phyloP scores from a whole-genome alignment of 2,113 vertebrate species.

The Vulpes vulpes region DNA sequence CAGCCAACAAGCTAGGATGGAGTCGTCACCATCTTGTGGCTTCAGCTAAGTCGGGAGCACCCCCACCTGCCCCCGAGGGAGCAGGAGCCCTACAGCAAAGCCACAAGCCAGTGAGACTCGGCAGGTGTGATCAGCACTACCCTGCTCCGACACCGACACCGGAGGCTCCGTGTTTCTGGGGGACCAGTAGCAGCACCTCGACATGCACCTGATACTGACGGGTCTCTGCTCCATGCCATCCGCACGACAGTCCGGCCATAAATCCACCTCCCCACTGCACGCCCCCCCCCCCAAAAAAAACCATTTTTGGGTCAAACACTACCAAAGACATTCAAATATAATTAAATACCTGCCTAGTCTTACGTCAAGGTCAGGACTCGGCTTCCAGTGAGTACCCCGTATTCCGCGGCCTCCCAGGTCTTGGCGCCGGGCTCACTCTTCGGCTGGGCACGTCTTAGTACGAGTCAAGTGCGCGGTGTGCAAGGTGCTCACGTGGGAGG shows the following conservation, averaged over 20 bases:
- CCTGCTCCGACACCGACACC: too few species aligned
- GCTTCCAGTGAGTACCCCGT: slow-evolving; percentile 2
- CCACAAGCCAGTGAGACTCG: slow-evolving; percentile 54
- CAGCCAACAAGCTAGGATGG: slow-evolving; percentile 69
- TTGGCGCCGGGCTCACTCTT: neutral
- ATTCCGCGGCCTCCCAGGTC: neutral
- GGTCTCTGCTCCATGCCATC: neutral
- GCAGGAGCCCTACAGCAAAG: slow-evolving; percentile 60
- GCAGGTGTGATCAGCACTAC: neutral
- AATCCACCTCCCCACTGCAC: neutral
- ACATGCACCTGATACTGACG: neutral
- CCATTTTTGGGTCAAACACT: neutral
- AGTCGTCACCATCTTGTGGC: slow-evolving; percentile 76
- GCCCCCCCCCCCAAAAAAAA: neutral
- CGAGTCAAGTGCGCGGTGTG: slow-evolving; percentile 23
- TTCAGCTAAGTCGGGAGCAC: too few species aligned
- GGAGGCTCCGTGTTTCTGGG: neutral
- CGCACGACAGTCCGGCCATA: neutral
- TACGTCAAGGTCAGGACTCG: neutral
- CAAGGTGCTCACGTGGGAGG: slow-evolving; percentile 2
- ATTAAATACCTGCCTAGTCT: neutral
- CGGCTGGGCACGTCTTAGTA: neutral
- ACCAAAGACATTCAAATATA: neutral
- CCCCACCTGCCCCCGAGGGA: neutral
- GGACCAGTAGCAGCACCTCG: neutral